Evolutionary conservation across 1,140 invertebrate genomes (phyloP).

Genomic region (Cylas formicarius): DNA sequence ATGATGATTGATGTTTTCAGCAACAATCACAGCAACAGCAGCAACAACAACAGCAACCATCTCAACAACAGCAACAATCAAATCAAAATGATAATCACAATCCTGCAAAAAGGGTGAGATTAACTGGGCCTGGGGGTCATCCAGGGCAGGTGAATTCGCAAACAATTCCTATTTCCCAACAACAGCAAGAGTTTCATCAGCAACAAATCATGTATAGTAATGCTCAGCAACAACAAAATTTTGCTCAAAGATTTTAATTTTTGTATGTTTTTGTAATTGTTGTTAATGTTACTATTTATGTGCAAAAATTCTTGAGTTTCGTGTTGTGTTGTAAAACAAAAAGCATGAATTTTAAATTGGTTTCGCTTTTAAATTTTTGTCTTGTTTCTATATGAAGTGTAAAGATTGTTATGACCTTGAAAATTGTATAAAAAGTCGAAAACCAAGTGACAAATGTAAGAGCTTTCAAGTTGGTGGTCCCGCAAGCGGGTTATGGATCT

Average conservation of each 20-base stretch:
- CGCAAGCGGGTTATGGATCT: too few species aligned
- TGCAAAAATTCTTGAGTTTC: too few species aligned
- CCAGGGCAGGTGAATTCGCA: constrained; percentile 37
- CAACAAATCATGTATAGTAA: constrained; percentile 57
- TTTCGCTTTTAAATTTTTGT: too few species aligned
- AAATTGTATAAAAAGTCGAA: too few species aligned
- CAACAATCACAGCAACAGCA: constrained; percentile 38
- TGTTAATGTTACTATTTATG: too few species aligned
- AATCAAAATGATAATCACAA: constrained; percentile 32
- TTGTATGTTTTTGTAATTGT: constrained; percentile 3
- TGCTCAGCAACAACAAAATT: constrained; percentile 53
- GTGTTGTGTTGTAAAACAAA: too few species aligned
- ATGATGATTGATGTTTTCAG: too few species aligned
- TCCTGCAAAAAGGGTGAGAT: constrained; percentile 53
- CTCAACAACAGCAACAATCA: constrained; percentile 35
- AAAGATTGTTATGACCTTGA: too few species aligned
- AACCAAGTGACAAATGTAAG: too few species aligned
- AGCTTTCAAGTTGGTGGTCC: too few species aligned
- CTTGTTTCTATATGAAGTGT: too few species aligned
- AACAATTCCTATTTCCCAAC: constrained; percentile 40
- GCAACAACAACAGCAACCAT: constrained; percentile 30
- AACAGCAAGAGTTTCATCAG: constrained; percentile 47
- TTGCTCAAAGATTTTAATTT: constrained; percentile 53
- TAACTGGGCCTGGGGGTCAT: constrained; percentile 39
- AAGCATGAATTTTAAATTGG: too few species aligned